These are phyloP conservation scores for Empis stercorea DNA, from an alignment of 2,888 invertebrate genomes.

Conservation along the genomic window DNA sequence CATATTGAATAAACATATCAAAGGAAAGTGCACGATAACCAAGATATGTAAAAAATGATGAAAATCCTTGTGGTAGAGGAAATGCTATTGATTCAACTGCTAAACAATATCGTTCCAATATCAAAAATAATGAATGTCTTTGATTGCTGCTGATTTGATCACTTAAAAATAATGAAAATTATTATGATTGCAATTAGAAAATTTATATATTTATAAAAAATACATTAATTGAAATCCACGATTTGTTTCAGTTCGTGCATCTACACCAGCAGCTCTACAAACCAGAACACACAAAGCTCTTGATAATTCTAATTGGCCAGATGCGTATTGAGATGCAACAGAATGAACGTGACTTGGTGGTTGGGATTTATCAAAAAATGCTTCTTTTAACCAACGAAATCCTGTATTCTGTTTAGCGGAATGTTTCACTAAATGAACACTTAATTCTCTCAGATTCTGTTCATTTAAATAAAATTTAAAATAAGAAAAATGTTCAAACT, in stretches of 20 bases:
- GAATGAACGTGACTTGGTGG: slow-evolving; percentile 64
- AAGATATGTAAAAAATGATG: slow-evolving; percentile 77
- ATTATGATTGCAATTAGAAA: no score
- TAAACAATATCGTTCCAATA: slow-evolving; percentile 68
- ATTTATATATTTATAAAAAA: no score
- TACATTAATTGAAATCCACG: slow-evolving; percentile 72
- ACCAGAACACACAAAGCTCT: slow-evolving; percentile 63
- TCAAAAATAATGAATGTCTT: slow-evolving; percentile 58
- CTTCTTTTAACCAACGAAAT: slow-evolving; percentile 37
- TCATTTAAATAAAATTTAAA: no score
- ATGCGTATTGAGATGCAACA: slow-evolving; percentile 67
- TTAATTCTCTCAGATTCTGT: slow-evolving; percentile 72
- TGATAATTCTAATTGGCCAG: slow-evolving; percentile 68
- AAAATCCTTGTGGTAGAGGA: slow-evolving; percentile 74
- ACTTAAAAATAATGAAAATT: slow-evolving; percentile 41
- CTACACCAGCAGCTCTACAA: slow-evolving; percentile 53
- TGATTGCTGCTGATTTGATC: slow-evolving; percentile 60
- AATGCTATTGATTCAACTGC: slow-evolving; percentile 69
- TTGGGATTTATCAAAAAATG: slow-evolving; percentile 38
- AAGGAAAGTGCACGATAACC: slow-evolving; percentile 67
- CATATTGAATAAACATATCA: slow-evolving; percentile 70
- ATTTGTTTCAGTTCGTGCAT: slow-evolving; percentile 53
- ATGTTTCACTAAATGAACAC: slow-evolving; percentile 66
- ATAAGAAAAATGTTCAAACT: no score
- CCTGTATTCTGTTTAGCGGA: slow-evolving; percentile 37